Evolutionary conservation across 2,888 invertebrate species (phyloP).

Genomic region (Sphaerophoria taeniata): DNA sequence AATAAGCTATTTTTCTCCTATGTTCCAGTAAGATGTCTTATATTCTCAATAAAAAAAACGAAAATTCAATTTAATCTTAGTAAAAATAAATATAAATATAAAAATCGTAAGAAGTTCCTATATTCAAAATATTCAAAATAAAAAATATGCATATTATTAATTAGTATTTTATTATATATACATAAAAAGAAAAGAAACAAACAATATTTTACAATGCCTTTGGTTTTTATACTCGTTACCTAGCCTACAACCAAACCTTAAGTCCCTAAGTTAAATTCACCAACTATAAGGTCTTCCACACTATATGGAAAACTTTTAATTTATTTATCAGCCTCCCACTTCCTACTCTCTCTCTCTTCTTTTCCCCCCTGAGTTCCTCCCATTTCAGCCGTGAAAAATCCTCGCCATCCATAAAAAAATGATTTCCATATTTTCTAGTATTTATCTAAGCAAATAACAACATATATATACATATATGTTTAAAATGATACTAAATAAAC

Average conservation of each 20-base stretch:
- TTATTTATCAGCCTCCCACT: neutral
- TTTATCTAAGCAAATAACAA: constrained; percentile 41
- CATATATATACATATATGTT: constrained; percentile 45
- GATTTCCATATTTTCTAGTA: constrained; percentile 29
- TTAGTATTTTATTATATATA: constrained; percentile 73
- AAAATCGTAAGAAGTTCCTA: constrained; percentile 75
- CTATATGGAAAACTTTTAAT: constrained; percentile 42
- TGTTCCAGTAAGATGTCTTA: constrained; percentile 43
- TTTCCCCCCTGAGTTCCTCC: neutral
- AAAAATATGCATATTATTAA: constrained; percentile 68
- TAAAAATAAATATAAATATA: constrained; percentile 59
- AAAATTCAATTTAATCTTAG: constrained; percentile 54
- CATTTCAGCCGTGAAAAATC: neutral
- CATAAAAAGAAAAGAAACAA: constrained; percentile 44
- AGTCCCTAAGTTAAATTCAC: neutral
- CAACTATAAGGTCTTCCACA: constrained; percentile 50
- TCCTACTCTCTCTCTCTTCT: neutral
- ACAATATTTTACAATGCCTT: constrained; percentile 78
- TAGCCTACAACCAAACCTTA: constrained; percentile 9
- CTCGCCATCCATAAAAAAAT: constrained; percentile 25
- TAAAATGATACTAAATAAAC: constrained; percentile 46
- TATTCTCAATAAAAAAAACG: constrained; percentile 41
- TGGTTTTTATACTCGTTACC: constrained; percentile 66
- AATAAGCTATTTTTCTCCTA: constrained; percentile 7
- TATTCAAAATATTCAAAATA: constrained; percentile 75